Base-by-base conservation (phyloP, 2,113 vertebrate species). In the Pelmatolapia mariae region DNA sequence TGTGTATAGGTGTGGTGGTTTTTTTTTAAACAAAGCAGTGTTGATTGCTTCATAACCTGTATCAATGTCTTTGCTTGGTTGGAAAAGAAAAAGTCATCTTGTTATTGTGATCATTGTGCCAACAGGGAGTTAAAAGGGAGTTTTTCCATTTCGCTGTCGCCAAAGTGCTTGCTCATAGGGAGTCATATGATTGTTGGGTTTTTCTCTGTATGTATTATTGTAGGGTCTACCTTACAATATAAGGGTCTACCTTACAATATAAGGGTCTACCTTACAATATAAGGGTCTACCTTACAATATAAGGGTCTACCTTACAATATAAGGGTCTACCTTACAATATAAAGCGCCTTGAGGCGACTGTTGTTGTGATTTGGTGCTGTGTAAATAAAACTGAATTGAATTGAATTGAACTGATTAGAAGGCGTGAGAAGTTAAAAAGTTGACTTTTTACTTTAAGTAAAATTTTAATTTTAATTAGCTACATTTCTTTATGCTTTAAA, bases 1-100 rank as follows among this genome's bases (percentile, higher is more conserved):
- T 45, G 8, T 45, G 40, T 45, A 45, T 45, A 4, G 38, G 22
- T 24, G 38, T 10, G 11, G 66, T 43, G 33, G 1, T 0, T 0
- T 38, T 16, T 31, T 76, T 31, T 31, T 12, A 8, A 66, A 15
- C 22, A 26, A 73, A 73, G 38, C 13, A 9, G n/a, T 1, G 4
- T 68, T 40, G 63, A 40, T 68, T 40, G 36, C 7, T 68, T 71
- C 12, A 43, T 40, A 13, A 22, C 7, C 33, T 8, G 6, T 8
- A 5, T 43, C n/a, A 40, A 9, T 29, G 36, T 24, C 61, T 40
- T 68, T 68, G 19, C 19, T 5, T 15, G n/a, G 66, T 15, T 71
- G 11, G 10, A 54, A 19, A 52, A 52, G 8, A 52, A 18, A 52
- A 52, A 19, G 18, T 19, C 2, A n/a, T 53, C 68, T 26, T n/a